Percentiles rank a stretch among this genome's conserved stretches.
Evolutionary conservation across 2,888 invertebrate species (phyloP).

Genomic region (Gerris lacustris): DNA sequence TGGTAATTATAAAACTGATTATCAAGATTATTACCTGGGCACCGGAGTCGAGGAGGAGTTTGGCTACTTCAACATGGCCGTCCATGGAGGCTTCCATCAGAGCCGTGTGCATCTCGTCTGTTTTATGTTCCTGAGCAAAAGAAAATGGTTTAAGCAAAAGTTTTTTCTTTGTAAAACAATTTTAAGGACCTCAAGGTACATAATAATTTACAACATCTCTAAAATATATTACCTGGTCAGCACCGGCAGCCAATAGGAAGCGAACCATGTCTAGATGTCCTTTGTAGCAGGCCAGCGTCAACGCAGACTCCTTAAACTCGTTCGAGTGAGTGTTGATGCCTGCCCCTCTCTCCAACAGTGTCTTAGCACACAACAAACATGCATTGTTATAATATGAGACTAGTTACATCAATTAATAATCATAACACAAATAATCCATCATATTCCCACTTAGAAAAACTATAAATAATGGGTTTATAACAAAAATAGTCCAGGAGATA

Average conservation of each 20-base stretch:
- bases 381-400: neutral
- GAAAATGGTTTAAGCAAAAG: neutral
- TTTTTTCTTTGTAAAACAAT: neutral
- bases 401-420: neutral
- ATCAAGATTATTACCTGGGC: constrained; percentile 54
- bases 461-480: too few relatives aligned
- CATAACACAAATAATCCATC: neutral
- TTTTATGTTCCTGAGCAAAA: constrained; percentile 75
- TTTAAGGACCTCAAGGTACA: neutral
- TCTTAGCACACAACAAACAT: constrained; percentile 36
- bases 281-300: constrained; percentile 90
- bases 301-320: constrained; percentile 96
- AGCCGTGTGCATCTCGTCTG: constrained; percentile 99
- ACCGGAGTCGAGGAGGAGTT: constrained; percentile 85
- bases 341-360: constrained; percentile 83
- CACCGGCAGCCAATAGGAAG: constrained; percentile 87
- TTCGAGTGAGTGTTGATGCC: constrained; percentile 98
- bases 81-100: constrained; percentile 99
- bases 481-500: too few relatives aligned
- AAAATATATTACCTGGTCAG: constrained; percentile 49
- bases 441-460: neutral
- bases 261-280: constrained; percentile 95
- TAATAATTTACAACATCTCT: neutral
- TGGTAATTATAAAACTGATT: too few relatives aligned
- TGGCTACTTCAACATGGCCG: constrained; percentile 95